Evolutionary conservation across 1,140 invertebrate species (phyloP), one percentile per base, ranked within the genome.

Genomic region (Procambarus clarkii): DNA sequence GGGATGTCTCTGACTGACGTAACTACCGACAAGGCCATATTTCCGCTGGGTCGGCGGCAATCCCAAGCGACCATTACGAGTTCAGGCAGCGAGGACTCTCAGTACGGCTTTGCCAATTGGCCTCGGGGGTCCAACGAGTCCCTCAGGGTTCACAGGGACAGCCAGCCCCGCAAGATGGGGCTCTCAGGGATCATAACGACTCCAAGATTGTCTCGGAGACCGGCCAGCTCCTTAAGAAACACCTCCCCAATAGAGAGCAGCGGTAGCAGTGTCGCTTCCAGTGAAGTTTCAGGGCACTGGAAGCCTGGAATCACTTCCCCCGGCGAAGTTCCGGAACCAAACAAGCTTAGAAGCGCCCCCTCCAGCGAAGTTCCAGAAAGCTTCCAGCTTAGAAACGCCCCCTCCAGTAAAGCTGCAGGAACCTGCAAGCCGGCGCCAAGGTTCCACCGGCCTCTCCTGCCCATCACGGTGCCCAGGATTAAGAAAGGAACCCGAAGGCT

Each of bases 381-480:
- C 24, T 83, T 58, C 58, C n/a, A 60, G 18, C 80, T 48, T 11
- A 82, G 60, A 21, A 48, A 18, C 60, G 50, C 8, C 8, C 8
- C 50, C 8, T 46, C 48, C 11, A 45, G n/a, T 2, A 48, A 76
- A n/a, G 24, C 48, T 4, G n/a, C 50, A 5, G 74, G 44, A 34
- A 44, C 81, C 24, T 83, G 81, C 58, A 58, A 60, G 18, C 80
- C 80, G n/a, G 60, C 18, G 0, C 60, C 60, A 21, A 82, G 46
- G 21, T 44, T 88, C 11, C 87, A 88, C 60, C 78, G 87, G n/a
- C 87, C 87, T 2, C 79, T 88, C 21, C 60, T 88, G 64, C 87
- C 87, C 46, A 88, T 88, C 60, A 88, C 87, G 7, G 87, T 88
- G 58, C 87, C 87, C 46, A 69, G 87, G 79, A 81, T 88, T 18